Conservation (phyloP, 2,888 invertebrate species). For the Crossocerus cetratus region DNA sequence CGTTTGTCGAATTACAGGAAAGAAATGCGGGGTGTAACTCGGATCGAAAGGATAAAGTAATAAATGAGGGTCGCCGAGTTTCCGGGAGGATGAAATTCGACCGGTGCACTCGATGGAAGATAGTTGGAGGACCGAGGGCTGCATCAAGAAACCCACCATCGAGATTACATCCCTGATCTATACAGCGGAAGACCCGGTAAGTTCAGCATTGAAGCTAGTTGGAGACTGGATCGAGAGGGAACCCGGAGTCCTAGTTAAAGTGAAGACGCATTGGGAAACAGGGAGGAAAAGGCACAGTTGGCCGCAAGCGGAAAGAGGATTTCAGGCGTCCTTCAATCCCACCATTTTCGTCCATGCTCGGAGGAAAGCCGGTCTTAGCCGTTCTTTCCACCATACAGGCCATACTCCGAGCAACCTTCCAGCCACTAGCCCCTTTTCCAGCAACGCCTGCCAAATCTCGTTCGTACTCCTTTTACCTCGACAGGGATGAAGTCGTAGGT, state of each 20-base stretch:
- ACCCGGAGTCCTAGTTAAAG: not conserved
- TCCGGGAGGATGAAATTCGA: no score
- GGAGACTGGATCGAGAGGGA: not conserved
- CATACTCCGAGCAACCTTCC: constrained; percentile 2
- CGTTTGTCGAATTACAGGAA: no score
- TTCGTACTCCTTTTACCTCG: constrained; percentile 38
- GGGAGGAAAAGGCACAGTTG: not conserved
- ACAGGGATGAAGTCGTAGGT: constrained; percentile 3
- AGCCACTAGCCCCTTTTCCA: constrained; percentile 33
- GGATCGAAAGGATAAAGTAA: no score
- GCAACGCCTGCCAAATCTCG: constrained; percentile 25
- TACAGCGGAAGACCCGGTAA: constrained; percentile 9
- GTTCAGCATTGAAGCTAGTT: constrained; percentile 19
- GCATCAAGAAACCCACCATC: not conserved
- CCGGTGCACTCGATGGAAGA: no score
- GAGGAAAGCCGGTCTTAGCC: constrained; percentile 41
- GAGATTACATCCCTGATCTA: not conserved
- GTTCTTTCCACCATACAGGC: constrained; percentile 23
- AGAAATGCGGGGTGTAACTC: no score
- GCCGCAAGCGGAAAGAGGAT: not conserved
- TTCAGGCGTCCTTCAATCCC: constrained; percentile 38
- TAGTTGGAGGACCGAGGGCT: not conserved
- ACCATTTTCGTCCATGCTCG: constrained; percentile 45
- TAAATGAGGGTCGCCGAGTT: no score
- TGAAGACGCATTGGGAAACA: not conserved